Conservation (phyloP, 2,888 invertebrate species). For the Pheosia tremula region DNA sequence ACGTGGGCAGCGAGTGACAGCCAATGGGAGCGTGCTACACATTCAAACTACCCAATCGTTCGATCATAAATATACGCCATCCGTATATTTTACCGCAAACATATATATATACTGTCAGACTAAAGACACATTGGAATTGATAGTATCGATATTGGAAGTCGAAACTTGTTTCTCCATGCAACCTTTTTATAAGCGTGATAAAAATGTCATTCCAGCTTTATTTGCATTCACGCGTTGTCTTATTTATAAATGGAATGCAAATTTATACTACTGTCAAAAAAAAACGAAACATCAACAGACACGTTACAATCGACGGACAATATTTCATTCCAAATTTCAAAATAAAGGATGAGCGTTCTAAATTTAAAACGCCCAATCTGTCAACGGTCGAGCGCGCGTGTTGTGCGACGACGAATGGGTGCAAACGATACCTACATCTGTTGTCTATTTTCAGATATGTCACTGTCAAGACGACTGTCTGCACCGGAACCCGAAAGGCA, state of each 20-base stretch:
- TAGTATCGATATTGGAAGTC: constrained; percentile 43
- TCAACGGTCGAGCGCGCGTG: constrained; percentile 80
- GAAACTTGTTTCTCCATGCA: constrained; percentile 24
- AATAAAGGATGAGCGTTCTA: constrained; percentile 77
- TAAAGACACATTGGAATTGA: constrained; percentile 43
- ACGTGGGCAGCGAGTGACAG: constrained; percentile 71
- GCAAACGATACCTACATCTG: constrained; percentile 80
- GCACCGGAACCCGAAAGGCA: constrained; percentile 68
- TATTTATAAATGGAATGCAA: constrained; percentile 4
- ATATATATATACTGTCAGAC: constrained; percentile 40
- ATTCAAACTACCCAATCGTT: constrained; percentile 56
- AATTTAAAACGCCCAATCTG: constrained; percentile 81
- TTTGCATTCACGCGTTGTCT: constrained; percentile 9
- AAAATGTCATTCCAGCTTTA: constrained; percentile 12
- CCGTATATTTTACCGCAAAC: constrained; percentile 50
- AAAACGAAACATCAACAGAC: constrained; percentile 27
- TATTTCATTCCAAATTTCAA: constrained; percentile 75
- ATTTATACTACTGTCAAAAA: constrained; percentile 15
- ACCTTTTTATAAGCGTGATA: constrained; percentile 21
- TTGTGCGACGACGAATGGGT: constrained; percentile 79
- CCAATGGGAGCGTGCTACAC: constrained; percentile 59
- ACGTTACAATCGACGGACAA: constrained; percentile 65
- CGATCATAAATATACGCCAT: constrained; percentile 61
- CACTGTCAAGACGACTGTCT: constrained; percentile 67
- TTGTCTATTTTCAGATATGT: constrained; percentile 81